Conservation (phyloP, 2,888 invertebrate genomes). For the Latrodectus hesperus region DNA sequence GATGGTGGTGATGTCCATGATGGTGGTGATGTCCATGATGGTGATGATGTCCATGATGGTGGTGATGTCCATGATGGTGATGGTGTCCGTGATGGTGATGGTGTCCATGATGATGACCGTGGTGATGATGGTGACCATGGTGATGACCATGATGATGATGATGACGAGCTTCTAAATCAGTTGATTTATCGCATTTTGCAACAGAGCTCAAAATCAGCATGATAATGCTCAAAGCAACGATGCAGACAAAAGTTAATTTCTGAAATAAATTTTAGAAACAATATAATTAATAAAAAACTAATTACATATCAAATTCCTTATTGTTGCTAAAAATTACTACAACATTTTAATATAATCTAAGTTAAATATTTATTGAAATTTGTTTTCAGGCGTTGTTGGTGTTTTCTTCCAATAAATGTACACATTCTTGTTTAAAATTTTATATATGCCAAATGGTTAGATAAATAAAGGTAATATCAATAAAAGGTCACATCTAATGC, state of each 20-base stretch:
- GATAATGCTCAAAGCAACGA: conserved; percentile 25
- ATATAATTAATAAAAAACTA: no score
- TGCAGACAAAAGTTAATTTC: conserved; percentile 16
- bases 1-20: not conserved
- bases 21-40: not conserved
- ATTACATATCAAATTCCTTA: no score
- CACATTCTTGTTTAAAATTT: no score
- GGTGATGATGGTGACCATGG: conserved; percentile 15
- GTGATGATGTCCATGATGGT: conserved; percentile 26
- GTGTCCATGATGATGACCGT: conserved; percentile 9
- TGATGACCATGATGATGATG: conserved; percentile 42
- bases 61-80: conserved; percentile 12
- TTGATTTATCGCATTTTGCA: not conserved
- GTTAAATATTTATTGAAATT: no score
- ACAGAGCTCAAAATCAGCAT: conserved; percentile 14
- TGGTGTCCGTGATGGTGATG: conserved; percentile 11
- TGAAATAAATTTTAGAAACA: not conserved
- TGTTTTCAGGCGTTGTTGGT: no score
- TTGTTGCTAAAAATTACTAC: no score
- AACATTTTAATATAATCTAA: no score
- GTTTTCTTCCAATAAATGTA: no score
- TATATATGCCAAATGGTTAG: no score
- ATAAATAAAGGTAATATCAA: no score
- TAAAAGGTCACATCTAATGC: no score
- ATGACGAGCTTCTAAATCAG: conserved; percentile 29